A percentile compares a stretch with the other conserved stretches of the same genome.
These are phyloP conservation scores for Palaemon carinicauda DNA, from an alignment of 1,140 invertebrate species.

Conservation along the genomic window DNA sequence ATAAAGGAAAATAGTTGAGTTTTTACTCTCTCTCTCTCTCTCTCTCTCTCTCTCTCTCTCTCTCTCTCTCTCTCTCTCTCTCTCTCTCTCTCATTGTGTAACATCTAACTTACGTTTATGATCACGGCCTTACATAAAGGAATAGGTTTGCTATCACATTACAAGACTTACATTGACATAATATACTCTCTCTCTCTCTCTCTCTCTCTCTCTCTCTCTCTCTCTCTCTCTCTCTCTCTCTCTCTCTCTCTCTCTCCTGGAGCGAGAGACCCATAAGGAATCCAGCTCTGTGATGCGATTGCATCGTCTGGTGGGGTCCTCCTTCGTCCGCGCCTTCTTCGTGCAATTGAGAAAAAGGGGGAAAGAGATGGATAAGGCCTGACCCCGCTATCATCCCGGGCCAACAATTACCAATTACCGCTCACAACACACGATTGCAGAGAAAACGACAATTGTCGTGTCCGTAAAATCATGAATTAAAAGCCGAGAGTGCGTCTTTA, in stretches of 20 bases:
- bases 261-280: too few species aligned
- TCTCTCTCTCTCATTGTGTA: background rate
- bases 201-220: background rate
- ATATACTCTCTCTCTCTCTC: background rate
- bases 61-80: background rate
- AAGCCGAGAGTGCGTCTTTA: background rate
- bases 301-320: background rate
- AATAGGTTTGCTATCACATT: too few species aligned
- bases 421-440: background rate
- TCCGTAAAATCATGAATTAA: constrained; percentile 4
- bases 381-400: background rate
- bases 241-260: background rate
- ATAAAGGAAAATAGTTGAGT: background rate
- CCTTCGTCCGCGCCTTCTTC: too few species aligned
- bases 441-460: background rate
- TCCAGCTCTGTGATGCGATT: too few species aligned
- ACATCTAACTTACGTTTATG: too few species aligned
- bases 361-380: background rate
- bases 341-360: background rate
- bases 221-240: background rate
- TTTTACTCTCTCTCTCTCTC: background rate
- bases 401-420: background rate
- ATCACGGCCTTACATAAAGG: too few species aligned
- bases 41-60: background rate
- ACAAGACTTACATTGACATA: too few species aligned